Evolutionary conservation across 2,888 invertebrate genomes (phyloP).

Genomic region (Seira sanloemensis): DNA sequence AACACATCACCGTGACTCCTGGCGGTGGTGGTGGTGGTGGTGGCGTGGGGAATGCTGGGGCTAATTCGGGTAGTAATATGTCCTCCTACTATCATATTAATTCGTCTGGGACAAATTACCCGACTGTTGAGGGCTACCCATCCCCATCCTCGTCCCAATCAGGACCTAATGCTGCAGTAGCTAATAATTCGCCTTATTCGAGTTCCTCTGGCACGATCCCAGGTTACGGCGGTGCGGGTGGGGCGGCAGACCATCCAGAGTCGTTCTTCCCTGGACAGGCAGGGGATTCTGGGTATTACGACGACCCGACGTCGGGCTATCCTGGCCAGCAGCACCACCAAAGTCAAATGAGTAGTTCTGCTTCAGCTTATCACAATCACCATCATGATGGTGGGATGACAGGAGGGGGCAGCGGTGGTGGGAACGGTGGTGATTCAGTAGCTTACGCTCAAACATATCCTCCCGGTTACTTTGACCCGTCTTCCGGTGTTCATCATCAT

Average conservation of each 20-base stretch:
- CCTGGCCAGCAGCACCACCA: conserved; percentile 76
- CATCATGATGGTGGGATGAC: conserved; percentile 11
- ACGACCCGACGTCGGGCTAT: conserved; percentile 76
- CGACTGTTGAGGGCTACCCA: conserved; percentile 33
- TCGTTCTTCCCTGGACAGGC: conserved; percentile 50
- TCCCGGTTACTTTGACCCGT: conserved; percentile 62
- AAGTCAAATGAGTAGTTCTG: conserved; percentile 28
- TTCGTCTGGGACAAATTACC: conserved; percentile 31
- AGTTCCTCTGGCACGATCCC: conserved; percentile 48
- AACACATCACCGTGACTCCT: conserved; percentile 38
- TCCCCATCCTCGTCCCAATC: conserved; percentile 29
- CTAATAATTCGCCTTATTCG: conserved; percentile 62
- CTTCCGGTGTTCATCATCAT: conserved; percentile 61
- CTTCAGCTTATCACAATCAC: conserved; percentile 37
- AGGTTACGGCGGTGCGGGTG: conserved; percentile 70
- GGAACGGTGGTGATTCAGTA: conserved; percentile 13
- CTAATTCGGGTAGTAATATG: conserved; percentile 33
- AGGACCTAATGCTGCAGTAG: conserved; percentile 29
- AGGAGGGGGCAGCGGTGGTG: conserved; percentile 4
- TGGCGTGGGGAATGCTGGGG: conserved; percentile 42
- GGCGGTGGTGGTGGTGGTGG: too few species aligned
- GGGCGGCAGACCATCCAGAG: conserved; percentile 71
- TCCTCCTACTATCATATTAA: conserved; percentile 45
- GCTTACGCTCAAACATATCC: conserved; percentile 61
- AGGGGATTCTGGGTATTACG: conserved; percentile 66